phyloP scores from a whole-genome alignment of 2,888 invertebrate species.

The Eupithecia vulgata region DNA sequence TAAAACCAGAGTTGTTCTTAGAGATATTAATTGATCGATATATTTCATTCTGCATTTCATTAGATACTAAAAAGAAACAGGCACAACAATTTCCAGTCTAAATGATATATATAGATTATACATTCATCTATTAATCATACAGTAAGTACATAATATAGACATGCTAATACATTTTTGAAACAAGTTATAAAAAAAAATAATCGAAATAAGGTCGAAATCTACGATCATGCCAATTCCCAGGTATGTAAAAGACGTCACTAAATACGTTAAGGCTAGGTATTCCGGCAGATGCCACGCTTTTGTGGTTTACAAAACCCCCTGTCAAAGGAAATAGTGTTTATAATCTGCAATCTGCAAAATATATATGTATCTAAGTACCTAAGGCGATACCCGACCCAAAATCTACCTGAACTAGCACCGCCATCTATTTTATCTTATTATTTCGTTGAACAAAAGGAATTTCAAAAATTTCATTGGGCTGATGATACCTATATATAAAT shows the following conservation, averaged over 20 bases:
- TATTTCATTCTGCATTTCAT: conserved; percentile 33
- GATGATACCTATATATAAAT: too few species aligned
- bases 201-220: not conserved
- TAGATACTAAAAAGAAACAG: conserved; percentile 45
- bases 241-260: not conserved
- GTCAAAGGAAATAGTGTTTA: too few species aligned
- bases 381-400: too few species aligned
- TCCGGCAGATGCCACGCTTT: too few species aligned
- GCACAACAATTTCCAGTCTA: conserved; percentile 54
- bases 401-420: too few species aligned
- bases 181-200: not conserved
- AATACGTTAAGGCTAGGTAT: not conserved
- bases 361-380: too few species aligned
- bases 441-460: too few species aligned
- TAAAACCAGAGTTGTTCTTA: not conserved
- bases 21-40: conserved; percentile 22
- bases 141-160: not conserved
- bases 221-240: not conserved
- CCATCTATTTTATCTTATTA: too few species aligned
- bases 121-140: conserved; percentile 8
- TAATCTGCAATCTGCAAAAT: too few species aligned
- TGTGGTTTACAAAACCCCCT: too few species aligned
- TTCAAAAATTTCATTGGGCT: too few species aligned
- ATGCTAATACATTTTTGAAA: not conserved
- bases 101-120: conserved; percentile 38